A percentile compares a stretch with the other conserved stretches of the same genome.
phyloP scores from a whole-genome alignment of 2,888 invertebrate genomes.

The Zygothrica quintamaculata region DNA sequence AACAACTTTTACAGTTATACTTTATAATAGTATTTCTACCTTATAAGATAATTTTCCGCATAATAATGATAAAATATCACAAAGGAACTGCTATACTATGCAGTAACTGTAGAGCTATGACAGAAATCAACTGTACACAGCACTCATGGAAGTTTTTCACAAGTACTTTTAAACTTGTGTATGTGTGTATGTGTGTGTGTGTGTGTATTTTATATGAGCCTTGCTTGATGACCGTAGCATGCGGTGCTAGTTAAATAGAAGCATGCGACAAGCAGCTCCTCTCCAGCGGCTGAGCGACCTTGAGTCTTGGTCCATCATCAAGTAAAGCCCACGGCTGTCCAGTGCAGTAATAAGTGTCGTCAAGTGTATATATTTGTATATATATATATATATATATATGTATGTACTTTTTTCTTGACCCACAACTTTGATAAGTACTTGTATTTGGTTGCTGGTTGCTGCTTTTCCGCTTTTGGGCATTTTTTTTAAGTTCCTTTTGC shows the following conservation, averaged over 20 bases:
- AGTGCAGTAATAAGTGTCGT: constrained; percentile 57
- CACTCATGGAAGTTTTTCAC: constrained; percentile 19
- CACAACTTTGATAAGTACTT: constrained; percentile 49
- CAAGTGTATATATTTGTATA: constrained; percentile 46
- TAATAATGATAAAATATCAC: no score
- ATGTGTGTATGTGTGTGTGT: no score
- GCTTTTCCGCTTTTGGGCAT: constrained; percentile 8
- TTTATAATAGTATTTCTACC: no score
- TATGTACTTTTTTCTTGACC: constrained; percentile 27
- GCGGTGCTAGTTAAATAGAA: constrained; percentile 46
- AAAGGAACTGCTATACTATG: no score
- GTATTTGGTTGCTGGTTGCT: constrained; percentile 2
- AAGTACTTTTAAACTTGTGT: constrained; percentile 21
- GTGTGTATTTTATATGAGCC: constrained; percentile 29
- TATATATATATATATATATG: no score
- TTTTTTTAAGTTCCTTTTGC: constrained; percentile 5
- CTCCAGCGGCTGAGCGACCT: constrained; percentile 39
- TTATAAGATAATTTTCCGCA: background rate
- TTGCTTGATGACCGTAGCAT: constrained; percentile 24
- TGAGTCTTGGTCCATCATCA: constrained; percentile 34
- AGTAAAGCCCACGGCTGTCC: constrained; percentile 49
- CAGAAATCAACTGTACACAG: constrained; percentile 23
- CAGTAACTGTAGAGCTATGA: no score
- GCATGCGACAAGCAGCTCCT: constrained; percentile 58
- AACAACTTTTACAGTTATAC: no score